Evolutionary conservation across 1,140 invertebrate species (phyloP), one percentile per base, ranked within the genome.

Genomic region (Stegodyphus mimosarum): DNA sequence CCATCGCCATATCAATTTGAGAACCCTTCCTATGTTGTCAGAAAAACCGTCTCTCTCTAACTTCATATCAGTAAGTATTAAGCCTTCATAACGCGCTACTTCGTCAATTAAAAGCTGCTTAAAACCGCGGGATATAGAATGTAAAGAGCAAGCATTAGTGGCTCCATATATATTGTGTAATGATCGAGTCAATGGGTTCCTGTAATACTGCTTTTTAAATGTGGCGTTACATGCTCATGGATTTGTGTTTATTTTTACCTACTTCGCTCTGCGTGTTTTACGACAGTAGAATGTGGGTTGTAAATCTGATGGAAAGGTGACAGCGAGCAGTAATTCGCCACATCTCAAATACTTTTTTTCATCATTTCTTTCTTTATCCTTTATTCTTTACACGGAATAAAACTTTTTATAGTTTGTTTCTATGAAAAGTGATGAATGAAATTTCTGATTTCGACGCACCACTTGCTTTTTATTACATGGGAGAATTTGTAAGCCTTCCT

Each of bases 61-160:
- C 69, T 60, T 75, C 81, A 75, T 75, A 84, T 84, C 81, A 84
- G 76, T 84, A 70, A 75, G 81, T 73, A 76, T 84, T 84, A 73
- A 73, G 64, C 52, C 70, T 33, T 63, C 79, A 63, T 84, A 84
- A 75, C 50, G 72, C 81, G 33, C 73, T 75, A 55, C 72, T 84
- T 55, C 81, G 63, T 84, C 81, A 84, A 84, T 84, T 84, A 84
- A 84, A 84, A 51, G 49, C 72, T 69, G 72, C 81, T 84, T 84
- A 69, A 83, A 84, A 84, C 81, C 10, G 81, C 73, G 60, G 81
- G 81, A 76, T 84, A 84, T 9, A 72, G 79, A 53, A 18, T 69
- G 73, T 84, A 74, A 84, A 84, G 76, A 76, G 63, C 48, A 81
- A 64, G 72, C 81, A 69, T 75, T 84, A 67, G 81, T 76, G 49